These are phyloP conservation scores for Gambusia yucatana DNA, from an alignment of 2,797 vertebrate genomes.

Conservation along the genomic window DNA sequence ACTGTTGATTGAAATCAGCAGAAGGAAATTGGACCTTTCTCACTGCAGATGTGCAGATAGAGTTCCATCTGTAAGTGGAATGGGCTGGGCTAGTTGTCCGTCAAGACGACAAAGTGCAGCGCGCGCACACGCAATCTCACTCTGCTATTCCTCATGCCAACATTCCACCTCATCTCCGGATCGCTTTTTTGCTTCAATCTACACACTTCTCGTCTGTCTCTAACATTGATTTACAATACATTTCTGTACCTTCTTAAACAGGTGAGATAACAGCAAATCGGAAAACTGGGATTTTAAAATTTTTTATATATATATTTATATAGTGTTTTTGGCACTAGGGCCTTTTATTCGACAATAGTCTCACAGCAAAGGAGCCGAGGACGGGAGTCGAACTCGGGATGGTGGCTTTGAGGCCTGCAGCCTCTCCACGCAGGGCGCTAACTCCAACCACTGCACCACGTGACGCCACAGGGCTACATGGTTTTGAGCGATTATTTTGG, in stretches of 20 bases:
- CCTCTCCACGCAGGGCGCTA: too few relatives aligned
- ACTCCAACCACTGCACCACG: too few relatives aligned
- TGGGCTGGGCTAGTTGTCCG: conserved; percentile 57
- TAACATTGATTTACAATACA: conserved; percentile 50
- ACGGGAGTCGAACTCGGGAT: too few relatives aligned
- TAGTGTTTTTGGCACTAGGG: not conserved
- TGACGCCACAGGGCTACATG: too few relatives aligned
- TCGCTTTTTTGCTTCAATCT: conserved; percentile 32
- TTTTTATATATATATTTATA: not conserved
- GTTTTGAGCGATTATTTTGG: not conserved
- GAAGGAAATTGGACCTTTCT: conserved; percentile 67
- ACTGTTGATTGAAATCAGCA: conserved; percentile 56
- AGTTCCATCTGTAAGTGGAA: conserved; percentile 55
- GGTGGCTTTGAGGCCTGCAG: too few relatives aligned
- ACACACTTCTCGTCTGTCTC: conserved; percentile 40
- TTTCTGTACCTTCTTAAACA: conserved; percentile 60
- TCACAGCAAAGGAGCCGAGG: too few relatives aligned
- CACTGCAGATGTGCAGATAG: conserved; percentile 55
- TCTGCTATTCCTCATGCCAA: conserved; percentile 22
- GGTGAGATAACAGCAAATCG: conserved; percentile 36
- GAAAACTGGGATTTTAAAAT: not conserved
- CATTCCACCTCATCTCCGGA: conserved; percentile 38
- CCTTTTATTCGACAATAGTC: too few relatives aligned
- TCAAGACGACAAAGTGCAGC: conserved; percentile 53
- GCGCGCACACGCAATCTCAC: conserved; percentile 13